A percentile compares a stretch with the other conserved stretches of the same genome.
Evolutionary conservation across 2,888 invertebrate genomes (phyloP).

Genomic region (Diaphora mendica): DNA sequence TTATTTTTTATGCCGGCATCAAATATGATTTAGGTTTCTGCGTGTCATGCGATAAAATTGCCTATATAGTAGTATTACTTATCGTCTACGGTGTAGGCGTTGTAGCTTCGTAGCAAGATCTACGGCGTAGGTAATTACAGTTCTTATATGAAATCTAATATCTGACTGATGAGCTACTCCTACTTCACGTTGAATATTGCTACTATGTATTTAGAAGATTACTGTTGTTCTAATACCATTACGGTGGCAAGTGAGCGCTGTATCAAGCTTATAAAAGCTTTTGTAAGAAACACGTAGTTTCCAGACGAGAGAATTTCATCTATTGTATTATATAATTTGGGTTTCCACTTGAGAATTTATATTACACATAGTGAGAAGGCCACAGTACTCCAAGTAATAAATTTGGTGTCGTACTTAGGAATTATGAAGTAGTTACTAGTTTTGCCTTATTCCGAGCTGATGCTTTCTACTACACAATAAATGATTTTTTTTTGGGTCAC

Average conservation of each 20-base stretch:
- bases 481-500: neutral
- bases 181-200: neutral
- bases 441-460: neutral
- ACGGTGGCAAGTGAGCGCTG: neutral
- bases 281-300: neutral
- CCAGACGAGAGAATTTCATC: neutral
- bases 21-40: slow-evolving; percentile 1
- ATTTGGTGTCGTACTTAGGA: neutral
- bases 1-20: slow-evolving; percentile 4
- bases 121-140: neutral
- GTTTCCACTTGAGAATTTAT: neutral
- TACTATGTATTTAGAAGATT: neutral
- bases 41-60: slow-evolving; percentile 11
- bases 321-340: neutral
- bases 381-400: neutral
- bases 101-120: neutral
- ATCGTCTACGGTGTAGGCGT: neutral
- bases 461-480: neutral
- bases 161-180: fast-evolving
- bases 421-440: neutral
- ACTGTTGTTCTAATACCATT: neutral
- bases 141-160: neutral
- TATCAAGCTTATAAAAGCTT: neutral
- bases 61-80: neutral
- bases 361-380: neutral